These are phyloP conservation scores for Sparus aurata DNA, from an alignment of 2,797 vertebrate genomes.

Conservation along the genomic window DNA sequence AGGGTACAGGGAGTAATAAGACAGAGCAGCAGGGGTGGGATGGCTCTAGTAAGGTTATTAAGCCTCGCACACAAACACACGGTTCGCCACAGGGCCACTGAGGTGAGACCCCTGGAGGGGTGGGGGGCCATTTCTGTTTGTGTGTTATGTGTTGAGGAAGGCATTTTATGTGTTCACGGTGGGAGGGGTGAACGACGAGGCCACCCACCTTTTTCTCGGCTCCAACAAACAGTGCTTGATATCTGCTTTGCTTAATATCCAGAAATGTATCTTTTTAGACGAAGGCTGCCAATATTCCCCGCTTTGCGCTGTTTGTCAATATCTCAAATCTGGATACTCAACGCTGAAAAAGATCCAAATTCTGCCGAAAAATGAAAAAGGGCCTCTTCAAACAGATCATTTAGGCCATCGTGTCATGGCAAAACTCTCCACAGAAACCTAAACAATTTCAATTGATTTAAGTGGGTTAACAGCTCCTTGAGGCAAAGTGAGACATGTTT, in stretches of 20 bases:
- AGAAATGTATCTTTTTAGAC: neutral
- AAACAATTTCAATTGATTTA: conserved; percentile 67
- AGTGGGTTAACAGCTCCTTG: conserved; percentile 67
- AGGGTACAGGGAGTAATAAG: conserved; percentile 72
- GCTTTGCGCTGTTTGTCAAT: neutral
- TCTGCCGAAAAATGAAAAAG: conserved; percentile 18
- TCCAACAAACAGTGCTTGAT: conserved; percentile 23
- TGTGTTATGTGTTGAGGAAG: conserved; percentile 47
- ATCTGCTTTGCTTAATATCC: conserved; percentile 2
- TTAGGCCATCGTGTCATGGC: conserved; percentile 32
- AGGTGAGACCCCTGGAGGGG: conserved; percentile 57
- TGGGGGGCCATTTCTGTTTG: conserved; percentile 57
- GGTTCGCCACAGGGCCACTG: conserved; percentile 57
- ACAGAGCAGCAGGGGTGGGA: conserved; percentile 71
- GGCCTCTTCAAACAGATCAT: conserved; percentile 31
- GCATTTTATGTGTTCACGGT: conserved; percentile 52
- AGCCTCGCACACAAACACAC: conserved; percentile 67
- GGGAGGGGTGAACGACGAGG: conserved; percentile 41
- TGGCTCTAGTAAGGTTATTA: conserved; percentile 72
- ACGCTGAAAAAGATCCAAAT: conserved; percentile 6
- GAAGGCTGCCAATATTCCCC: conserved; percentile 1
- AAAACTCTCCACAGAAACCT: conserved; percentile 61
- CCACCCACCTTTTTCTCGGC: conserved; percentile 63
- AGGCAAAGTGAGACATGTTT: conserved; percentile 62
- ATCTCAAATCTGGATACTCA: conserved; percentile 26